These are phyloP conservation scores for Aculops lycopersici DNA, from an alignment of 1,140 invertebrate species.

Conservation along the genomic window DNA sequence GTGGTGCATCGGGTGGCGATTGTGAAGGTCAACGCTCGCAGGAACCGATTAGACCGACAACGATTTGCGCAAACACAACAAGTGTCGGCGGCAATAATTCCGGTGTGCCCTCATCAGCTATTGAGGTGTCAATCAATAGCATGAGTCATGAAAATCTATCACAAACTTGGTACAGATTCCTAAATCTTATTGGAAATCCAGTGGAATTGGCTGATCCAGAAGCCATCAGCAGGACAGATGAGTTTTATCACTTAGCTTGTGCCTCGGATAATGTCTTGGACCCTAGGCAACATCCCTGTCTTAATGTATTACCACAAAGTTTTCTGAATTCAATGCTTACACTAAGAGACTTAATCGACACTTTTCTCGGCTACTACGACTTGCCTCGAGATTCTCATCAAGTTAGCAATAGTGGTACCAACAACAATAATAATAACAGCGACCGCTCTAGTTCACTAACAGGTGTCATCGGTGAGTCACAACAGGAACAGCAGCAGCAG, in stretches of 20 bases:
- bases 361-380: constrained; percentile 85
- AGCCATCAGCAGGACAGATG: constrained; percentile 47
- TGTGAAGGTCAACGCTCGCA: neutral
- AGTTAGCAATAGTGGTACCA: neutral
- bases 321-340: constrained; percentile 78
- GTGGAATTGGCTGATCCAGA: constrained; percentile 58
- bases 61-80: neutral
- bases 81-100: neutral
- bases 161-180: constrained; percentile 70
- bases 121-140: constrained; percentile 15
- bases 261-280: constrained; percentile 25
- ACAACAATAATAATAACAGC: neutral
- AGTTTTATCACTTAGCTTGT: constrained; percentile 28
- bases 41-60: neutral
- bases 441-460: neutral
- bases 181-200: constrained; percentile 71
- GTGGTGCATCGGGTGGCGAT: neutral
- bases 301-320: constrained; percentile 49
- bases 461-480: neutral
- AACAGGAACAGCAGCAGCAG: too few relatives aligned
- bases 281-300: constrained; percentile 61
- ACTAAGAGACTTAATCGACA: constrained; percentile 63
- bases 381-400: constrained; percentile 15
- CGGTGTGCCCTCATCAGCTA: constrained; percentile 8
- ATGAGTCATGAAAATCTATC: constrained; percentile 61